Evolutionary conservation across 2,888 invertebrate genomes (phyloP).

Genomic region (Seira musarum): DNA sequence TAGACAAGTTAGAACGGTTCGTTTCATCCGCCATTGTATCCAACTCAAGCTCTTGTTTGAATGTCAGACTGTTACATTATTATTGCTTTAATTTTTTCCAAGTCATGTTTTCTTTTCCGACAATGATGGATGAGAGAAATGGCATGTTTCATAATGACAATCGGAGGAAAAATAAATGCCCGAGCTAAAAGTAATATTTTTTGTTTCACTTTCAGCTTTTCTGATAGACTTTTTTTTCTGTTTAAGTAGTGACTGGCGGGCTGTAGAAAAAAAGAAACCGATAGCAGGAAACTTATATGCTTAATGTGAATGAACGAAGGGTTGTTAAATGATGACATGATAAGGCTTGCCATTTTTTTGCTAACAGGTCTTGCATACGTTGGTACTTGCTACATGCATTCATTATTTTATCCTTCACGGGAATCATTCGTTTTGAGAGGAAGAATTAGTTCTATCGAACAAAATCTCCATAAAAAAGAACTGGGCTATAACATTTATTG

Average conservation of each 20-base stretch:
- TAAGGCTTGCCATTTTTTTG: neutral
- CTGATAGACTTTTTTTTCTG: no score
- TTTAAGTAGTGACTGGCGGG: no score
- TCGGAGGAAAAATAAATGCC: neutral
- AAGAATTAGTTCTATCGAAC: no score
- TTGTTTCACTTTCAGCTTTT: slow-evolving; percentile 1
- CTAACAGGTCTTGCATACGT: neutral
- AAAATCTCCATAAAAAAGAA: no score
- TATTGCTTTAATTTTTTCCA: neutral
- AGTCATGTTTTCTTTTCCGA: slow-evolving; percentile 16
- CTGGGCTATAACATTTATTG: no score
- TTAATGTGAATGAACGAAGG: neutral
- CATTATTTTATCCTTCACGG: no score
- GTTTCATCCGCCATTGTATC: slow-evolving; percentile 7
- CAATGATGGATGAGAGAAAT: slow-evolving; percentile 38
- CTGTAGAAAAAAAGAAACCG: no score
- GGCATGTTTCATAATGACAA: slow-evolving; percentile 20
- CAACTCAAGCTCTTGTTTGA: neutral
- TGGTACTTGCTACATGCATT: no score
- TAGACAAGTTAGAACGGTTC: neutral
- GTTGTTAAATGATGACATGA: neutral
- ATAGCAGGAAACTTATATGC: neutral
- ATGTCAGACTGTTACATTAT: neutral
- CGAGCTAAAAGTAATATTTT: neutral
- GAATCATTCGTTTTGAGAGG: no score